Conservation (phyloP, 1,140 invertebrate genomes). For the Eurosta solidaginis region DNA sequence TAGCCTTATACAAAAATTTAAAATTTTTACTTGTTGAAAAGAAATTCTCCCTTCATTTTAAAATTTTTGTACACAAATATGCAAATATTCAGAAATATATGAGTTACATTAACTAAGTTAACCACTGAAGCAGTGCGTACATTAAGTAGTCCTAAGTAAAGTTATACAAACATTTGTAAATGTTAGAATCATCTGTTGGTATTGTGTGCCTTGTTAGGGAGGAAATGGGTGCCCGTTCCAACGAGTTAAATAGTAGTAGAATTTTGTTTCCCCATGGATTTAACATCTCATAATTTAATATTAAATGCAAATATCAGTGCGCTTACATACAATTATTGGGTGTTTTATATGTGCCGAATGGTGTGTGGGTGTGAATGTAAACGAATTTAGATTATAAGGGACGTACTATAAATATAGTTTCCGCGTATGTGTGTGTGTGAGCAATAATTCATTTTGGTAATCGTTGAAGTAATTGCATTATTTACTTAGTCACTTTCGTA, state of each 20-base stretch:
- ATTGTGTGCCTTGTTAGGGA: background rate
- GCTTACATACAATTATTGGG: background rate
- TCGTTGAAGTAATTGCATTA: slow-evolving; percentile 5
- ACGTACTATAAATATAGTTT: background rate
- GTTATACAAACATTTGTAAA: background rate
- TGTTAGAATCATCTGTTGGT: background rate
- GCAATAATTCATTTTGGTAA: background rate
- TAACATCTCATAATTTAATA: slow-evolving; percentile 12
- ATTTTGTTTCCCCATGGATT: background rate
- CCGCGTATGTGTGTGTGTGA: background rate
- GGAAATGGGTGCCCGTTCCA: background rate
- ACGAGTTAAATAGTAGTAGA: background rate
- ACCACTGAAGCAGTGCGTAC: background rate
- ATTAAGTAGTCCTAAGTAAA: background rate
- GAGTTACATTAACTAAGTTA: background rate
- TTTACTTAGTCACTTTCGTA: background rate
- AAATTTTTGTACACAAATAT: too few relatives aligned
- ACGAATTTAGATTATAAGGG: background rate
- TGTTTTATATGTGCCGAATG: background rate
- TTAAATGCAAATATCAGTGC: slow-evolving; percentile 8
- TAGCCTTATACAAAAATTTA: too few relatives aligned
- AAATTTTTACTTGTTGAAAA: too few relatives aligned
- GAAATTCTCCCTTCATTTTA: too few relatives aligned
- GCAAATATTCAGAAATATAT: too few relatives aligned
- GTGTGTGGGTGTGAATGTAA: background rate